phyloP scores from a whole-genome alignment of 2,113 vertebrate species.

The Malurus alboscapulatus region DNA sequence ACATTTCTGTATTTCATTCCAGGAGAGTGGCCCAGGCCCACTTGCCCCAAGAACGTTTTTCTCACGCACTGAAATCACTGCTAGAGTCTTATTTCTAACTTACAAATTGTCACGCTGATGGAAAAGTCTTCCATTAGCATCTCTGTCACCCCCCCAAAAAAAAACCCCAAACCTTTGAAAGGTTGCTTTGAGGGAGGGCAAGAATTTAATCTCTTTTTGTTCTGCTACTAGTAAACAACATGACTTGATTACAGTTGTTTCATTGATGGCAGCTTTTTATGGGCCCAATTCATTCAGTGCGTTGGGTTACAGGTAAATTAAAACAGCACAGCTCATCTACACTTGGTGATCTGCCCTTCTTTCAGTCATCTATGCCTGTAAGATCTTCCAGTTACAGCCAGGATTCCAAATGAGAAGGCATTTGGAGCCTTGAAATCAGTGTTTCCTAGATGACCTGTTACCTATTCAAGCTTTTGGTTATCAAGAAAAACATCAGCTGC shows the following conservation, averaged over 20 bases:
- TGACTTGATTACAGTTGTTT: not conserved
- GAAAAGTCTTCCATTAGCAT: not conserved
- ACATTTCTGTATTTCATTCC: not conserved
- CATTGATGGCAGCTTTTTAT: not conserved
- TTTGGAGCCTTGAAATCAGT: not conserved
- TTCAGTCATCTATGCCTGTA: not conserved
- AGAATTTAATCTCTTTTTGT: not conserved
- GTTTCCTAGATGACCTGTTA: not conserved
- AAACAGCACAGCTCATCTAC: not conserved
- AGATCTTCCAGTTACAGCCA: not conserved
- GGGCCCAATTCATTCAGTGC: not conserved
- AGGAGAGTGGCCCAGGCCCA: not conserved
- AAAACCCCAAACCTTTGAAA: not conserved
- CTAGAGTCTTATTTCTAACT: not conserved
- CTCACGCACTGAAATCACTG: not conserved
- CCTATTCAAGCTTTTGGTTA: not conserved
- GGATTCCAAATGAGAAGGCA: not conserved
- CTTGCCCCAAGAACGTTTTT: not conserved
- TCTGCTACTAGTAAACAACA: not conserved
- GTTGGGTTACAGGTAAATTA: not conserved
- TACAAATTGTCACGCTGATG: not conserved
- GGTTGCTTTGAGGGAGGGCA: not conserved
- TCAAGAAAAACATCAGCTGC: rapidly evolving
- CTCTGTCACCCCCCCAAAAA: not conserved
- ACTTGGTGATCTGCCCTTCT: not conserved